Percentiles rank a stretch among this genome's conserved stretches.
Conservation (phyloP, 92 coral and sea anemone species). For the Porites evermanni region DNA sequence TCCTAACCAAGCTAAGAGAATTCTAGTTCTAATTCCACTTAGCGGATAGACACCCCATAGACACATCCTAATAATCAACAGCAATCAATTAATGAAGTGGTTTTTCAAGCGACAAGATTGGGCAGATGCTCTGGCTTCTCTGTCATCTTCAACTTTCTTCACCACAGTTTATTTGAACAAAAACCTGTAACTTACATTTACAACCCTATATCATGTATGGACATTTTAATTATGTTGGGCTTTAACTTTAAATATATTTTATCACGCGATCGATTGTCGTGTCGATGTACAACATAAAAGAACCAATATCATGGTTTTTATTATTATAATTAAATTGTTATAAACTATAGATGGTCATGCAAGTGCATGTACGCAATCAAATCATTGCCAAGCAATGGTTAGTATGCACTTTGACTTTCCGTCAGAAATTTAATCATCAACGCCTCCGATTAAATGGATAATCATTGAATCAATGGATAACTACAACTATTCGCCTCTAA, state of each 20-base stretch:
- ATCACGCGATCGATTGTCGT: slow-evolving; percentile 5
- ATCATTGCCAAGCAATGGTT: slow-evolving; percentile 33
- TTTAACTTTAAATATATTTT: background rate
- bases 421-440: slow-evolving; percentile 1
- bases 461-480: background rate
- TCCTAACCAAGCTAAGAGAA: no score
- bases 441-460: background rate
- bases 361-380: slow-evolving; percentile 27
- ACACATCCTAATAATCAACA: no score
- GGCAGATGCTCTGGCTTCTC: background rate
- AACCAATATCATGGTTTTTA: no score
- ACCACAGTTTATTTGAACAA: slow-evolving; percentile 11
- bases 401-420: background rate
- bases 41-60: no score
- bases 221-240: background rate
- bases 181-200: background rate
- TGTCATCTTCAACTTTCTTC: background rate
- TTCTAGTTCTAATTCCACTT: no score
- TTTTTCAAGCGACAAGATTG: background rate
- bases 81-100: background rate
- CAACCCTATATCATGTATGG: background rate
- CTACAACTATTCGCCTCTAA: background rate
- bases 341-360: slow-evolving; percentile 14
- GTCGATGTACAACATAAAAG: background rate
- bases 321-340: background rate